Evolutionary conservation across 2,797 vertebrate species (phyloP), one percentile per base, ranked within the genome.

Genomic region (Geotrypetes seraphini): DNA sequence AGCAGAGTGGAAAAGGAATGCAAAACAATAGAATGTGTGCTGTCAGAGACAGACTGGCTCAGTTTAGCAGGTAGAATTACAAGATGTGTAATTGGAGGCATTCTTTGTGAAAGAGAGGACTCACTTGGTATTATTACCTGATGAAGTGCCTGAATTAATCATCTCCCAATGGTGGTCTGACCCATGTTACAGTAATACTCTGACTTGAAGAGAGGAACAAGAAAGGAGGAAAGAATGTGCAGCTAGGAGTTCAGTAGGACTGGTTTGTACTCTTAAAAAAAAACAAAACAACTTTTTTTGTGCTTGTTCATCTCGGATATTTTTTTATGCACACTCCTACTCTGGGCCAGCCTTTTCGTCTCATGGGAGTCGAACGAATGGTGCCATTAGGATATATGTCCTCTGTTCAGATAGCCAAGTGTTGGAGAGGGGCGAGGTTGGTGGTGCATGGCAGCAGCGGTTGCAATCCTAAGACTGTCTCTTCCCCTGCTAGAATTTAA

Each of bases 1-100:
- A 25, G 35, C 30, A 35, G 37, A 10, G 16, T 12, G 24, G 39
- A 40, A 35, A 25, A n/a, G 31, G 31, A 41, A 51, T 5, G 19
- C 28, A 20, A 38, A 27, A 22, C 16, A 5, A 28, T 32, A 35
- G 11, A 36, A 53, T 59, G n/a, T 63, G 28, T 10, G 5, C 46
- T 43, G 32, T 7, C 21, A 39, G 2, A 39, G 31, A 44, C 57
- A 33, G 19, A 12, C 21, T 28, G 9, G 27, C 13, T 16, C 27
- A 10, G 20, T 22, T 20, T n/a, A 10, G 20, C 13, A 38, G 35
- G 7, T 29, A 18, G 23, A 19, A 25, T 34, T 46, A 43, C 57
- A 52, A 28, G 19, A 4, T 43, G 30, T 47, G 19, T 57, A 36
- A 57, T 32, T 29, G 16, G 54, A 52, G 23, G 39, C 38, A 33